A percentile compares a stretch with the other conserved stretches of the same genome.
These are phyloP conservation scores for Kuschelorhynchus macadamiae DNA, from an alignment of 2,888 invertebrate species.

Conservation along the genomic window DNA sequence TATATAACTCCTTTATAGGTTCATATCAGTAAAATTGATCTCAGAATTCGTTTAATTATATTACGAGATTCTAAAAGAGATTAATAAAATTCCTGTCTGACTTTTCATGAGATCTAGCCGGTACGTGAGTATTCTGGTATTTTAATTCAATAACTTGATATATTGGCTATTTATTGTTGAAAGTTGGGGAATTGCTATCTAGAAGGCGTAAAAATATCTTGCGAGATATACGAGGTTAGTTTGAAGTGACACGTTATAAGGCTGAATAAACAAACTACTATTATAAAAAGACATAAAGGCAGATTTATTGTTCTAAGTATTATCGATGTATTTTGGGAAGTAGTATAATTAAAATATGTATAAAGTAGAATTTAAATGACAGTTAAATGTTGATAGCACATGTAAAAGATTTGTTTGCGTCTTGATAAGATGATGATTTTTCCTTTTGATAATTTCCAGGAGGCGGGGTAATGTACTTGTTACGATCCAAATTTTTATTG, in stretches of 20 bases:
- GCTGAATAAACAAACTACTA: neutral
- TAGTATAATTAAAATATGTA: too few species aligned
- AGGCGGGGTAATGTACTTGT: too few species aligned
- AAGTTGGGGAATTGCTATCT: conserved; percentile 1
- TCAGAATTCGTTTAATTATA: conserved; percentile 36
- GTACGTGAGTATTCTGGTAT: conserved; percentile 31
- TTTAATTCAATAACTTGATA: conserved; percentile 30
- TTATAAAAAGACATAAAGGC: too few species aligned
- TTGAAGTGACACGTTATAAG: neutral
- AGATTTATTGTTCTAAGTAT: too few species aligned
- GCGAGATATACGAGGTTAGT: neutral
- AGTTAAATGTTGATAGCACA: too few species aligned
- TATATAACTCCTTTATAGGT: conserved; percentile 37
- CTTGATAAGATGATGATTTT: too few species aligned
- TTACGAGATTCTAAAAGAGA: conserved; percentile 32
- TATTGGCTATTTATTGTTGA: conserved; percentile 26
- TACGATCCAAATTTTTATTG: too few species aligned
- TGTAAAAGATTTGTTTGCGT: too few species aligned
- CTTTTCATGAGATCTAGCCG: conserved; percentile 13
- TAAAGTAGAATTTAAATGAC: too few species aligned
- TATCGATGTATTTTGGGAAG: too few species aligned
- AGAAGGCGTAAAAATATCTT: conserved; percentile 1
- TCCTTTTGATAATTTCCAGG: too few species aligned
- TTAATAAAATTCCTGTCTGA: conserved; percentile 29
- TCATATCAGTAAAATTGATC: conserved; percentile 39